These are phyloP conservation scores for Wasmannia auropunctata DNA, from an alignment of 1,140 invertebrate species.

Conservation along the genomic window DNA sequence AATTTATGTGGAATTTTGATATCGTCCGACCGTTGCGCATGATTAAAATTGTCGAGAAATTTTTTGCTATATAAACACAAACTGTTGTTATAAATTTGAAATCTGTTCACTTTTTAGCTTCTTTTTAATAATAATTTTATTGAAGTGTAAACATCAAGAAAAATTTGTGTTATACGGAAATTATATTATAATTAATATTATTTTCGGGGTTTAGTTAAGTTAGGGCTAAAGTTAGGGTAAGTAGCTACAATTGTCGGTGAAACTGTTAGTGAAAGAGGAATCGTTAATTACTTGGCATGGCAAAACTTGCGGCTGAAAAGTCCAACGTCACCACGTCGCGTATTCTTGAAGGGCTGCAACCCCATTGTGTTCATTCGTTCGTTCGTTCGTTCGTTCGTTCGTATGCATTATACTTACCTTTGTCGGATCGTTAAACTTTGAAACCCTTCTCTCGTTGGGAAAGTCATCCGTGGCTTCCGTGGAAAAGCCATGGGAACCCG, in stretches of 20 bases:
- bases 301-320: conserved; percentile 45
- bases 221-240: no score
- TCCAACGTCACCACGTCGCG: conserved; percentile 36
- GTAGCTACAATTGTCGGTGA: not conserved
- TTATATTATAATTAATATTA: no score
- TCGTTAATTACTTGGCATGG: conserved; percentile 60
- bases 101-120: not conserved
- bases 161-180: no score
- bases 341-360: not conserved
- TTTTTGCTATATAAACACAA: not conserved
- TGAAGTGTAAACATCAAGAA: no score
- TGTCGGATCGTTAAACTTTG: conserved; percentile 56
- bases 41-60: not conserved
- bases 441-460: conserved; percentile 46
- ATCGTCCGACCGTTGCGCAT: not conserved
- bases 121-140: no score
- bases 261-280: conserved; percentile 46
- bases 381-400: conserved; percentile 6
- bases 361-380: conserved; percentile 27
- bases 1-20: conserved; percentile 4
- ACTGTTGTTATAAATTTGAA: not conserved
- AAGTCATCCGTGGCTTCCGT: conserved; percentile 43
- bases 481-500: conserved; percentile 59
- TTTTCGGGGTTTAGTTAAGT: no score
- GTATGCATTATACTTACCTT: conserved; percentile 1